phyloP scores from a whole-genome alignment of 2,113 vertebrate species.

The Podarcis muralis region DNA sequence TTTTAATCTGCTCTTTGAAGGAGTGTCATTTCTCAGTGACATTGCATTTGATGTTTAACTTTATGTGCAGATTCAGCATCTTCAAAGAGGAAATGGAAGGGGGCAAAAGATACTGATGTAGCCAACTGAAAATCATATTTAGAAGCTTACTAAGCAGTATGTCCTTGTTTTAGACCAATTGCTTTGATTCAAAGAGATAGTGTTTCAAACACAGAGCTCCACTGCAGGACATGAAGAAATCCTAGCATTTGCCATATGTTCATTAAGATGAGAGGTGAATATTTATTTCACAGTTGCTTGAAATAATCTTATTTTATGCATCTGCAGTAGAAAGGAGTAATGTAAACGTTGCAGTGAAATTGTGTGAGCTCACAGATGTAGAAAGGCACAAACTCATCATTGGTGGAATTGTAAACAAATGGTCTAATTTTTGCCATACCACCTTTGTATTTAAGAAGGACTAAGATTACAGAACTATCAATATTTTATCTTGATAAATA shows the following conservation, averaged over 20 bases:
- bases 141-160: neutral
- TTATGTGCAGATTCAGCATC: neutral
- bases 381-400: neutral
- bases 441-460: neutral
- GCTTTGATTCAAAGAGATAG: neutral
- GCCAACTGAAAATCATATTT: neutral
- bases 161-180: neutral
- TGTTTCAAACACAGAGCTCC: slow-evolving; percentile 7
- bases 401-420: neutral
- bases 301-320: slow-evolving; percentile 11
- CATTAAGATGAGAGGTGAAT: neutral
- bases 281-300: neutral
- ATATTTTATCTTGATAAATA: neutral
- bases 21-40: slow-evolving; percentile 11
- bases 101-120: neutral
- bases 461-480: neutral
- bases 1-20: slow-evolving; percentile 20
- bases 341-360: neutral
- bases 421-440: neutral
- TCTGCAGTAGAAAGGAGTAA: neutral
- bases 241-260: neutral
- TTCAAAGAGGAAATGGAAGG: slow-evolving; percentile 5
- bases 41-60: slow-evolving; percentile 22
- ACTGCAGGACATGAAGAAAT: neutral
- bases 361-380: neutral